Evolutionary conservation across 2,888 invertebrate species (phyloP).

Genomic region (Malthinus seriepunctatus): DNA sequence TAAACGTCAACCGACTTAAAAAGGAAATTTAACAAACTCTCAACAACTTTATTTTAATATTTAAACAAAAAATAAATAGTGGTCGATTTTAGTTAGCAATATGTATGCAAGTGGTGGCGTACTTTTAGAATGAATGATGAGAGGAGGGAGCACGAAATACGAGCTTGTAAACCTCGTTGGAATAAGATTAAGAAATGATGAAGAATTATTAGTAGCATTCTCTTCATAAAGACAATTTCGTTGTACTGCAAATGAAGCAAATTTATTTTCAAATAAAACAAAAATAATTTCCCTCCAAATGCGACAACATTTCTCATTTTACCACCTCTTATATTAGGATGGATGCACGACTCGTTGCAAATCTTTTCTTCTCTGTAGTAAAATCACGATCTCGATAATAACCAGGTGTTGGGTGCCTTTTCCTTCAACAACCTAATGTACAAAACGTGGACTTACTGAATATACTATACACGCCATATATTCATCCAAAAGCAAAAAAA

Average conservation of each 20-base stretch:
- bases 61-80: slow-evolving; percentile 22
- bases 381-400: not conserved
- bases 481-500: too few species aligned
- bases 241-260: slow-evolving; percentile 33
- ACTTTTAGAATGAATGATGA: slow-evolving; percentile 23
- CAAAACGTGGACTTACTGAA: too few species aligned
- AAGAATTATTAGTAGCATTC: slow-evolving; percentile 35
- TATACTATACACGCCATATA: too few species aligned
- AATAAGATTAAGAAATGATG: slow-evolving; percentile 39
- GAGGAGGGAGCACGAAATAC: slow-evolving; percentile 24
- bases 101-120: slow-evolving; percentile 28
- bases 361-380: not conserved
- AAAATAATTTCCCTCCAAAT: slow-evolving; percentile 26
- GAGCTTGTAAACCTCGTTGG: slow-evolving; percentile 26
- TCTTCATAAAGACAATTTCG: slow-evolving; percentile 33
- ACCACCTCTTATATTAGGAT: not conserved
- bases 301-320: not conserved
- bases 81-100: slow-evolving; percentile 24
- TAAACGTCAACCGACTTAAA: slow-evolving; percentile 8
- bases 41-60: slow-evolving; percentile 25
- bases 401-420: too few species aligned
- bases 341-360: slow-evolving; percentile 7
- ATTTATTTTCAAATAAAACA: slow-evolving; percentile 35
- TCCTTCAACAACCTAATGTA: too few species aligned
- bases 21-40: slow-evolving; percentile 9